Evolutionary conservation across 2,888 invertebrate genomes (phyloP), one percentile per base, ranked within the genome.

Genomic region (Coelinius sp.): DNA sequence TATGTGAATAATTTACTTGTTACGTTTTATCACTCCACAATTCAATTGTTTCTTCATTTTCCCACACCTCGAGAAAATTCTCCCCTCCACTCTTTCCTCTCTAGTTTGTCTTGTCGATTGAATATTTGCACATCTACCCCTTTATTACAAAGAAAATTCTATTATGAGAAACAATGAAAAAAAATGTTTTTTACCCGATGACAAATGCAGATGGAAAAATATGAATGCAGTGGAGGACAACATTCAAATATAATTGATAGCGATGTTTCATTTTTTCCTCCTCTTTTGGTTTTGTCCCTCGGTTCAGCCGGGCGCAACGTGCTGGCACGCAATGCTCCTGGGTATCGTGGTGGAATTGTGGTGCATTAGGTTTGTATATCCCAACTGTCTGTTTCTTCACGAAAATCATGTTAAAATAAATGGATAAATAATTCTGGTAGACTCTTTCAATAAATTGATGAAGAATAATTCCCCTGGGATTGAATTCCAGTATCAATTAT

Each of bases 291-390:
- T 77, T 80, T 78, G 78, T 75, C 76, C 78, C 74, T 75, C 78
- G 59, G 77, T 73, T 76, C 78, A 79, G 79, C 76, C 82, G 81
- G 79, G 79, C 84, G 81, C 81, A 82, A 82, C 81, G 80, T 81
- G 80, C 81, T 78, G 82, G 83, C 83, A 82, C 81, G 83, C 84
- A 82, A 80, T 80, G 80, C 78, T 79, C 77, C 78, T 78, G 79
- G 41, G 77, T 79, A 80, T 73, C n/a, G n/a, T 77, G 79, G 79
- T 81, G 81, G 81, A 83, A 82, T 80, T 80, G 82, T 81, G 68
- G 73, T 62, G 81, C 81, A 77, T 76, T 73, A 76, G 77, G 75
- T 70, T 76, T 67, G 70, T 68, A 41, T 46, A 22, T 44, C 49
- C 25, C 59, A 73, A 44, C 68, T 56, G 46, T 41, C 17, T 8